Base-by-base conservation (phyloP, 2,113 vertebrate genomes). In the Tiliqua scincoides region DNA sequence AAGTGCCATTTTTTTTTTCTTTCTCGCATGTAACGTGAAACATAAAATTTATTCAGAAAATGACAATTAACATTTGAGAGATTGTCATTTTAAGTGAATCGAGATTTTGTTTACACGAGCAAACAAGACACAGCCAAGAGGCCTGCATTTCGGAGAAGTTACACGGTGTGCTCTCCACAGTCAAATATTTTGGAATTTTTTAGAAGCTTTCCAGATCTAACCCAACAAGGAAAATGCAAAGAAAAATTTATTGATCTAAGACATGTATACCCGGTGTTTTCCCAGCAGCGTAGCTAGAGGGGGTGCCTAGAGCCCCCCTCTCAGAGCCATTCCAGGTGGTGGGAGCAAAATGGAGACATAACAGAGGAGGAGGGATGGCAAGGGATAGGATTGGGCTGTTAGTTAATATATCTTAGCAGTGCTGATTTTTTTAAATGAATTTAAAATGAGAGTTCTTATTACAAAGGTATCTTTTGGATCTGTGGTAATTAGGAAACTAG, bases 21-120 rank as follows among this genome's bases (percentile, higher is more conserved):
- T 7, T 3, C 27, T 11, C 67, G 25, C 7, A 27, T n/a, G 8
- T 67, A 67, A 82, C 20, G 37, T 81, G 63, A 87, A 82, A 85
- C 54, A 12, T 71, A 1, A 72, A 83, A 83, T 79, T 32, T 40
- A 21, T 32, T 57, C 85, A 79, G 1, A 62, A 1, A 87, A 72
- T 85, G 25, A 79, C 88, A 90, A 57, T 82, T 77, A 83, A 71
- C 85, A 83, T 72, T 88, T 75, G 43, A 83, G 0, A 85, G 76
- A 27, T 1, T 72, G 76, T 71, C 84, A 85, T 32, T 79, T 79
- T 71, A 61, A 43, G 52, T 23, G 40, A 79, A 37, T 2, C 20
- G 35, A 17, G 11, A 57, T 61, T 79, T 61, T 62, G 32, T 68
- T 70, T 71, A 61, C 52, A 79, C 17, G 35, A 40, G 65, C n/a